Evolutionary conservation across 2,113 vertebrate species (phyloP), one percentile per base, ranked within the genome.

Genomic region (Gallinago undulata): DNA sequence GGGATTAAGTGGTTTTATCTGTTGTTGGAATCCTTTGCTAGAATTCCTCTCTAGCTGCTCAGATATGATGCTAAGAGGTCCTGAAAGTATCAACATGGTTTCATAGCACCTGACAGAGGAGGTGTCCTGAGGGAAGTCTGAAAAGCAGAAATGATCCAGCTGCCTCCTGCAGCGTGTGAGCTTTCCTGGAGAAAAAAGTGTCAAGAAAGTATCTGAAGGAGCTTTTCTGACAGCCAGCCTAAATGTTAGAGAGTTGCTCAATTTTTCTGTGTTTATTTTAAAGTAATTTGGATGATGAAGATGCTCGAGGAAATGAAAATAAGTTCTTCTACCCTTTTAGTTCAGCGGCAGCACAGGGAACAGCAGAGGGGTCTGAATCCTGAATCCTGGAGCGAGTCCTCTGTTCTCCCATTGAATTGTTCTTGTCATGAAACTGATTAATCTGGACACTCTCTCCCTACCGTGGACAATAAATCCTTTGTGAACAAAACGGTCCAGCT

Each of bases 371-470:
- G 90, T 78, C 55, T 33, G 55, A 18, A 21, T 47, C 70, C 57
- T 31, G 90, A 84, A 50, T 91, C 87, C 92, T 31, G 45, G 87
- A 87, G 69, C 1, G 6, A 92, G 68, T 35, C 63, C 74, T 84
- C 89, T 64, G 74, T 83, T 84, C 59, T 94, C 83, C 84, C 93
- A 72, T 7, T 93, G 57, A 77, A 84, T 76, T 95, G 95, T 77
- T 93, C 92, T 96, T 77, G 62, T 89, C 94, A 93, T 90, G 93
- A 95, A 93, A 90, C 89, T 95, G 95, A 98, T 96, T 96, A 93
- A 92, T 96, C 83, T 70, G 89, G 95, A 97, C 91, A 95, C 95
- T 84, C 63, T 86, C 95, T 96, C 94, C 88, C 93, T 73, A 83
- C 48, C 6, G 55, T 5, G 5, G 96, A 97, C 96, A 98, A 97